phyloP scores from a whole-genome alignment of 2,113 vertebrate species.

The Corapipo altera region DNA sequence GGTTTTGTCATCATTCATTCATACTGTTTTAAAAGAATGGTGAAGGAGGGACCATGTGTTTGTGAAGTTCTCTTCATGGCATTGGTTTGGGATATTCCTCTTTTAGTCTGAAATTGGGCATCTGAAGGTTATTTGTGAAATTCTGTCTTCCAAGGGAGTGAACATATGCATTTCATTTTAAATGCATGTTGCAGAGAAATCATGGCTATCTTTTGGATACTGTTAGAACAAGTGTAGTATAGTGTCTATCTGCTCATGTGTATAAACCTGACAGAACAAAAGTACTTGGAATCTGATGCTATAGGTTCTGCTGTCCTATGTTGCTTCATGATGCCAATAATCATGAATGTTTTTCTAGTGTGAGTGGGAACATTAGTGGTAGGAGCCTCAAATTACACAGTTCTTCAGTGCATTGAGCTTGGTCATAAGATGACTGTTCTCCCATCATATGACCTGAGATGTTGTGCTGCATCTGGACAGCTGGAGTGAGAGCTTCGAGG shows the following conservation, averaged over 20 bases:
- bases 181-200: not conserved
- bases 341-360: fast-evolving
- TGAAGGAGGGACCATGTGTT: not conserved
- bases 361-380: not conserved
- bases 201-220: not conserved
- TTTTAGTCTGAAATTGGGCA: not conserved
- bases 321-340: not conserved
- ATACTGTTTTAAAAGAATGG: not conserved
- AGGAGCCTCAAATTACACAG: not conserved
- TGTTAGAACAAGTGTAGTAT: not conserved
- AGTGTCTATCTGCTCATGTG: not conserved
- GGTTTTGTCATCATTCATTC: not conserved
- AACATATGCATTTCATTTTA: not conserved
- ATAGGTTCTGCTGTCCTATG: not conserved
- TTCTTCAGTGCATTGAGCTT: not conserved
- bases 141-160: not conserved
- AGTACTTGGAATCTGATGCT: not conserved
- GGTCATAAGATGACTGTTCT: not conserved
- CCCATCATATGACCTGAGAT: not conserved
- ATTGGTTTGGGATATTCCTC: not conserved
- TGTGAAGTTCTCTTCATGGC: not conserved
- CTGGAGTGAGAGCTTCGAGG: not conserved
- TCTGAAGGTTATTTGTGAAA: not conserved
- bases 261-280: not conserved
- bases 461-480: not conserved